A percentile compares a stretch with the other conserved stretches of the same genome.
These are phyloP conservation scores for Syngnathoides biaculeatus DNA, from an alignment of 2,113 vertebrate species.

Conservation along the genomic window DNA sequence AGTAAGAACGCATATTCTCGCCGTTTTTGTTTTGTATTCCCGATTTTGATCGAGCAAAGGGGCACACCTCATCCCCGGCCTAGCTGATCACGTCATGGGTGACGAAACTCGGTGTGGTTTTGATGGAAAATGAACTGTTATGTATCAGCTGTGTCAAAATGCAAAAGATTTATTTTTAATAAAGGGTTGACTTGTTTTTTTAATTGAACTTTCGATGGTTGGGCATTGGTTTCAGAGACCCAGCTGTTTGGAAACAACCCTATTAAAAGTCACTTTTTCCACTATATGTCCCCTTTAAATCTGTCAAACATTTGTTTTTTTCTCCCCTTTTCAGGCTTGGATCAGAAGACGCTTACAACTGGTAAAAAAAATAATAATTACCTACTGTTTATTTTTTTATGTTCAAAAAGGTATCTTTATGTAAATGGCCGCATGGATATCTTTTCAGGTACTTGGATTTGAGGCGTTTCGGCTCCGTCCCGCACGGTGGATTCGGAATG, in stretches of 20 bases:
- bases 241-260: too few relatives aligned
- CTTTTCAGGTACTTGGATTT: conserved; percentile 90
- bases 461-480: conserved; percentile 87
- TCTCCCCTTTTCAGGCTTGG: conserved; percentile 74
- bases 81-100: too few relatives aligned
- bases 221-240: neutral
- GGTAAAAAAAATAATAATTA: conserved; percentile 76
- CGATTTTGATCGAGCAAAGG: neutral
- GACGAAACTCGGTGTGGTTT: too few relatives aligned
- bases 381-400: neutral
- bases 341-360: conserved; percentile 81
- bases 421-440: neutral
- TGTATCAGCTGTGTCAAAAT: too few relatives aligned
- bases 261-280: neutral
- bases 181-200: neutral
- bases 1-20: conserved; percentile 62
- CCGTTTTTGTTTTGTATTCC: neutral
- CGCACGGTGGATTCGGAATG: conserved; percentile 95
- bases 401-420: neutral
- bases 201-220: neutral
- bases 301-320: too few relatives aligned
- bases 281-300: neutral
- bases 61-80: neutral
- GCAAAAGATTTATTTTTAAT: too few relatives aligned
- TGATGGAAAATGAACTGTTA: too few relatives aligned